Evolutionary conservation across 2,113 vertebrate species (phyloP).

Genomic region (Oncorhynchus kisutch): DNA sequence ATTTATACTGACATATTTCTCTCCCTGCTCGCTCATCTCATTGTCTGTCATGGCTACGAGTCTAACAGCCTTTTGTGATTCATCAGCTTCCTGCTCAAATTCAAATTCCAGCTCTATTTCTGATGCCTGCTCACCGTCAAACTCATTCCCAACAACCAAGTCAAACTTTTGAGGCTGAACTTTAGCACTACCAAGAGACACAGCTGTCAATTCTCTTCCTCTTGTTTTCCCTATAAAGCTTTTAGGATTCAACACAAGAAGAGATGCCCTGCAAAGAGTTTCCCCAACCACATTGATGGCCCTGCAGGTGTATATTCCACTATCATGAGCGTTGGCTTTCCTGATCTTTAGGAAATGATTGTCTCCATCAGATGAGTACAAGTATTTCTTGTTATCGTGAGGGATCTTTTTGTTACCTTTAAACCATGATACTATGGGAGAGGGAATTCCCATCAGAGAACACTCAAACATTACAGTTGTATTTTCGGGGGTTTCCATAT

Average conservation of each 20-base stretch:
- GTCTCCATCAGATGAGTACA: conserved; percentile 81
- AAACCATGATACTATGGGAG: conserved; percentile 88
- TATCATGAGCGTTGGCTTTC: conserved; percentile 76
- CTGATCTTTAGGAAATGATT: conserved; percentile 85
- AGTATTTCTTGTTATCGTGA: conserved; percentile 76
- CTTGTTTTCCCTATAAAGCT: conserved; percentile 56
- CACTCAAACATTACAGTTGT: conserved; percentile 88
- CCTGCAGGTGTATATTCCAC: conserved; percentile 84
- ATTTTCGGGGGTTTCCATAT: conserved; percentile 81
- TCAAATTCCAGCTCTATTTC: conserved; percentile 88
- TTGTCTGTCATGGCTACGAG: conserved; percentile 77
- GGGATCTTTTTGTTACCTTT: conserved; percentile 80
- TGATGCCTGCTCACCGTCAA: conserved; percentile 75
- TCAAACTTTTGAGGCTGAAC: conserved; percentile 76
- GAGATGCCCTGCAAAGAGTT: conserved; percentile 81
- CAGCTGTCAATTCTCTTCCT: conserved; percentile 67
- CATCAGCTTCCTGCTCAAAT: conserved; percentile 71
- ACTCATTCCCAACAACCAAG: conserved; percentile 74
- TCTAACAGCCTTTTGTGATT: conserved; percentile 76
- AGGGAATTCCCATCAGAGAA: conserved; percentile 88
- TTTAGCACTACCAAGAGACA: conserved; percentile 60
- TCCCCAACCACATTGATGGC: conserved; percentile 88
- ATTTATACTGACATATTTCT: conserved; percentile 76
- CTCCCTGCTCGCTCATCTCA: conserved; percentile 73
- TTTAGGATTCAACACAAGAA: conserved; percentile 75